phyloP scores from a whole-genome alignment of 2,797 vertebrate species.

The Erethizon dorsatum region DNA sequence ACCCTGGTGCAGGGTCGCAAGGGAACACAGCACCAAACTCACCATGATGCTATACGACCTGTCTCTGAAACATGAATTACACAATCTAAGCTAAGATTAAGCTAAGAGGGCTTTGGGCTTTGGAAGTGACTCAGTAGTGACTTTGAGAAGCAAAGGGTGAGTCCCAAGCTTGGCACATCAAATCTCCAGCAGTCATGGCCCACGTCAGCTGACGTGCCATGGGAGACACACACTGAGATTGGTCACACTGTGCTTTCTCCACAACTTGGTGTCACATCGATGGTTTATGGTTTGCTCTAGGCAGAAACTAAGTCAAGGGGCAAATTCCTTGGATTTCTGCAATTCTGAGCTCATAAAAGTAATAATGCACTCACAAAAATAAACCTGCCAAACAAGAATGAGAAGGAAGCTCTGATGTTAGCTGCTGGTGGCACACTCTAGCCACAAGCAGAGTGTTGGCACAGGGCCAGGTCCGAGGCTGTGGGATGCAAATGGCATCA shows the following conservation, averaged over 20 bases:
- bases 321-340: conserved; percentile 70
- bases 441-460: fast-evolving
- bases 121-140: neutral
- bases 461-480: neutral
- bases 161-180: fast-evolving
- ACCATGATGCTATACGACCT: fast-evolving
- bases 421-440: conserved; percentile 56
- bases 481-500: conserved; percentile 25
- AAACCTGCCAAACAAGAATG: conserved; percentile 74
- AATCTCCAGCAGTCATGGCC: neutral
- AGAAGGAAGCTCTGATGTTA: conserved; percentile 54
- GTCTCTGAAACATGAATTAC: neutral
- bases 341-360: conserved; percentile 79
- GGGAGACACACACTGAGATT: neutral
- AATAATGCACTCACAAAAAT: conserved; percentile 47
- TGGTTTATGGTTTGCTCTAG: conserved; percentile 76
- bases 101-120: neutral
- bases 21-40: neutral
- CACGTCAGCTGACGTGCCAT: neutral
- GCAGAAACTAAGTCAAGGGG: conserved; percentile 80
- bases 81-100: neutral
- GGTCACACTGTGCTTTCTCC: conserved; percentile 31
- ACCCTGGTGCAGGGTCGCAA: no score
- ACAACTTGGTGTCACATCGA: conserved; percentile 71
- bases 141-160: neutral